Base-by-base conservation (phyloP, 1,140 invertebrate species). In the Pseudomyrmex pallidus region DNA sequence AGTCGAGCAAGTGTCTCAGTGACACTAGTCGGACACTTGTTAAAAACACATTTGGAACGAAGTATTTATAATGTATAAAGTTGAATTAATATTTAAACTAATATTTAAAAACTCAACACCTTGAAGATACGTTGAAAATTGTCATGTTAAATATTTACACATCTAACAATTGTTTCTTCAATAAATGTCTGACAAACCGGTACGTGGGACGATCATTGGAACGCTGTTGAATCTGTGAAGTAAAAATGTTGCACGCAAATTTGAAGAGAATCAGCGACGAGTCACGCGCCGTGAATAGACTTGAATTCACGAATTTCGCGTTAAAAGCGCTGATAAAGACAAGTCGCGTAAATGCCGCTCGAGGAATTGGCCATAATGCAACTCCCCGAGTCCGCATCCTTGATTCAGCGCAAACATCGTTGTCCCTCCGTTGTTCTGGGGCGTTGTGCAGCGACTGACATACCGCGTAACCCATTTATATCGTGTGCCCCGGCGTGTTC, bases 391-490 rank as follows among this genome's bases (percentile, higher is more conserved):
- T 59, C 46, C 9, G 56, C 46, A 25, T 54, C 15, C 62, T 44
- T 44, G 17, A 67, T 76, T 73, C 59, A 7, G 35, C 52, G 17
- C 59, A 52, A 54, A 82, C 61, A 54, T 59, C 50, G 15, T 22
- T 35, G 15, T 0, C 50, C 17, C 9, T n/a, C n/a, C 13, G 17
- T 13, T 35, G 12, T 44, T 61, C 50, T 46, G 56, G 35, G 35
- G 35, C 72, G n/a, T 61, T 46, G 10, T 59, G 9, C 15, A 46
- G 46, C 52, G 48, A 50, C 72, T 73, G 84, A 87, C 82, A 76
- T 62, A 59, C 66, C 66, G 66, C 57, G 63, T 78, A 68, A 82
- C 67, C 74, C 87, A 89, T 89, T 89, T 89, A 85, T 88, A 87
- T 73, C 52, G 48, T 15, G 68, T 35, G 35, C 35, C 35, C 56